phyloP scores from a whole-genome alignment of 2,888 invertebrate genomes.

The Noctua comes region DNA sequence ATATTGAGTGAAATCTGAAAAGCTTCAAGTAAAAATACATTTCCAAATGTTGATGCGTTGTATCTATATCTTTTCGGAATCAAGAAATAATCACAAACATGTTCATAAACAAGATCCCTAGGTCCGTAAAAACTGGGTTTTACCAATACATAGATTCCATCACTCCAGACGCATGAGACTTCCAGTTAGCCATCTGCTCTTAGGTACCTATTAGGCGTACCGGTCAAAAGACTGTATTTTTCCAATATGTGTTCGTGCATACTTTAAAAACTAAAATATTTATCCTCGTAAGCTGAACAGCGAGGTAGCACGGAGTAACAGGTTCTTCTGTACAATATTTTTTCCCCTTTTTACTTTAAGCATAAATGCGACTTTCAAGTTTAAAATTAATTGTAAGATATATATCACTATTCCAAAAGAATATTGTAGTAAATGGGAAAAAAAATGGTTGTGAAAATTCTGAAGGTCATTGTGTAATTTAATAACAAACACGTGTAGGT shows the following conservation, averaged over 20 bases:
- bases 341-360: not conserved
- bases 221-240: not conserved
- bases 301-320: not conserved
- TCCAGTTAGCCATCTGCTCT: not conserved
- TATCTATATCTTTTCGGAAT: not conserved
- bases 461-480: constrained; percentile 8
- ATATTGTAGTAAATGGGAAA: not conserved
- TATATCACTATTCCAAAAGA: not conserved
- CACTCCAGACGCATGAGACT: not conserved
- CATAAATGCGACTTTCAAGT: not conserved
- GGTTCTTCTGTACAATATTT: not conserved
- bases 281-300: not conserved
- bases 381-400: not conserved
- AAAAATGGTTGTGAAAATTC: not conserved
- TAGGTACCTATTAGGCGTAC: not conserved
- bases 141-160: not conserved
- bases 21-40: too few relatives aligned
- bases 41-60: not conserved
- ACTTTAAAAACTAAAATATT: not conserved
- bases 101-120: not conserved
- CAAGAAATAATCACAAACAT: too few relatives aligned
- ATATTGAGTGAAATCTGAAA: not conserved
- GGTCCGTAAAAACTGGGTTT: not conserved
- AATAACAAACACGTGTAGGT: not conserved
- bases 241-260: not conserved